phyloP scores from a whole-genome alignment of 2,113 vertebrate species.

The Ailuropoda melanoleuca region DNA sequence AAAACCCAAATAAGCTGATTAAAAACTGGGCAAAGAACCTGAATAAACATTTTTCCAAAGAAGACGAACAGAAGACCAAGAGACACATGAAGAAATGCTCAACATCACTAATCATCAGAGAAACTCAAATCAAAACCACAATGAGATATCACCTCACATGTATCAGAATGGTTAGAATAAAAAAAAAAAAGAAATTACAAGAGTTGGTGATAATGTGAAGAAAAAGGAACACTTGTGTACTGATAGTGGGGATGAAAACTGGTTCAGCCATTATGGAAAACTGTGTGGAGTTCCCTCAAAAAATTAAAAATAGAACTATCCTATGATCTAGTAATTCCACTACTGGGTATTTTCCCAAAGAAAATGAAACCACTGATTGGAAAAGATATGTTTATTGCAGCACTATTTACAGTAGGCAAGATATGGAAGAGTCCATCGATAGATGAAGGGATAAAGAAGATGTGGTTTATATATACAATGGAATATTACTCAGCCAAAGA shows the following conservation, averaged over 20 bases:
- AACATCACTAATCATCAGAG: neutral
- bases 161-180: neutral
- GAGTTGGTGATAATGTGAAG: neutral
- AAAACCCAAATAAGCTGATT: neutral
- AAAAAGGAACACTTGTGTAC: neutral
- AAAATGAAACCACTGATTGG: neutral
- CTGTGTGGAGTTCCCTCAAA: neutral
- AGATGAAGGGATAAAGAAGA: neutral
- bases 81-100: neutral
- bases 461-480: neutral
- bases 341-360: neutral
- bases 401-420: neutral
- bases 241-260: neutral
- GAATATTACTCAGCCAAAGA: neutral
- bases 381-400: neutral
- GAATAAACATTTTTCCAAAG: neutral
- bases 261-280: neutral
- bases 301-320: neutral
- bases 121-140: neutral
- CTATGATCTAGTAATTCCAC: neutral
- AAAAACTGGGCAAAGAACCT: neutral
- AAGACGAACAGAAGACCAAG: neutral
- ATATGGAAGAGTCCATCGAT: neutral
- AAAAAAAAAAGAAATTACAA: neutral
- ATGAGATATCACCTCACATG: neutral